Conservation (phyloP, 2,113 vertebrate genomes). For the Scophthalmus maximus region DNA sequence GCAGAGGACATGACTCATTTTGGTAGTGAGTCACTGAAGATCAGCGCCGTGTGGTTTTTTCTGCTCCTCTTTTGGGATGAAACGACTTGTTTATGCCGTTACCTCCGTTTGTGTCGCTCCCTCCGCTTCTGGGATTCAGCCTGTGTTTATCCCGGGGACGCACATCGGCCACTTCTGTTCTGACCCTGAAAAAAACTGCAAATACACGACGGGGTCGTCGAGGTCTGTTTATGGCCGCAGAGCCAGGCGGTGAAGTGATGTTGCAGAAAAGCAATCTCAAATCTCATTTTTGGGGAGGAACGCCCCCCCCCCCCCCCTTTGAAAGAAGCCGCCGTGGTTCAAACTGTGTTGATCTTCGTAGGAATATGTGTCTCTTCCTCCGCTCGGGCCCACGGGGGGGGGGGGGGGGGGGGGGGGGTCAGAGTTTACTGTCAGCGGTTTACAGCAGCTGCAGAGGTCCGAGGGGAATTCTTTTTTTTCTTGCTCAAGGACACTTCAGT, state of each 20-base stretch:
- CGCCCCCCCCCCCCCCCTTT: slow-evolving; percentile 27
- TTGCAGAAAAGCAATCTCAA: slow-evolving; percentile 57
- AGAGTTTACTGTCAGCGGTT: slow-evolving; percentile 31
- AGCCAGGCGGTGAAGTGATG: slow-evolving; percentile 38
- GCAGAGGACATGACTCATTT: slow-evolving; percentile 60
- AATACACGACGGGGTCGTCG: slow-evolving; percentile 22
- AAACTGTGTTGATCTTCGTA: slow-evolving; percentile 50
- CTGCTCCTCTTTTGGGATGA: slow-evolving; percentile 30
- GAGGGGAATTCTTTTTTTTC: slow-evolving; percentile 20
- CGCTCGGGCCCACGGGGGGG: slow-evolving; percentile 20
- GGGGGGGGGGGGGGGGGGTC: slow-evolving; percentile 31
- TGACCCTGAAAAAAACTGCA: slow-evolving; percentile 49
- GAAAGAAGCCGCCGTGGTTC: slow-evolving; percentile 44
- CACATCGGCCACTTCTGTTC: slow-evolving; percentile 64
- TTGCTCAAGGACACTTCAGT: slow-evolving; percentile 23
- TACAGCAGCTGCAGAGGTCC: neutral
- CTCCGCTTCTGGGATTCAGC: slow-evolving; percentile 67
- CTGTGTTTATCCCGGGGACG: slow-evolving; percentile 60
- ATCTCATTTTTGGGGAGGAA: slow-evolving; percentile 45
- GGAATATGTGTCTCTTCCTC: slow-evolving; percentile 25
- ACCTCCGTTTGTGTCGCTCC: slow-evolving; percentile 62
- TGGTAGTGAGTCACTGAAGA: slow-evolving; percentile 52
- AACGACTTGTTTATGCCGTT: slow-evolving; percentile 65
- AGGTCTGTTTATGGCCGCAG: slow-evolving; percentile 61
- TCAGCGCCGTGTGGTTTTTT: slow-evolving; percentile 58